Conservation (phyloP, 2,797 vertebrate species). For the Brotogeris chrysoptera region DNA sequence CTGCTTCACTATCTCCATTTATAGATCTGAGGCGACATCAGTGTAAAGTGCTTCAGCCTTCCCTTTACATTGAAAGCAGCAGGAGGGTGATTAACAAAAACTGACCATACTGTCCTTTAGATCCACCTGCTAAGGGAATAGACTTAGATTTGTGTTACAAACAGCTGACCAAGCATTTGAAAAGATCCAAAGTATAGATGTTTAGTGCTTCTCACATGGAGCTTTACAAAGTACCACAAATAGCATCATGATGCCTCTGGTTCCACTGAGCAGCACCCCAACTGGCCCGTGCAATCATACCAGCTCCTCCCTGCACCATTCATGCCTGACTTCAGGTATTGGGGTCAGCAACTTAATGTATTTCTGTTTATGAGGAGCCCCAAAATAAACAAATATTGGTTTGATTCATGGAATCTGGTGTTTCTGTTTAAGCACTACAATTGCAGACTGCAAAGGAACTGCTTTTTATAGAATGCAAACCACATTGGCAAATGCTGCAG, state of each 20-base stretch:
- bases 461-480: fast-evolving
- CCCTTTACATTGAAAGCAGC: neutral
- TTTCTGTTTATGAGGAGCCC: neutral
- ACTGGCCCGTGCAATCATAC: fast-evolving
- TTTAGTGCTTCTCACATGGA: neutral
- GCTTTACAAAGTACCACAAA: neutral
- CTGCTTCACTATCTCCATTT: neutral
- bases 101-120: neutral
- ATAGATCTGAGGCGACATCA: neutral
- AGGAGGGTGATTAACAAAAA: neutral
- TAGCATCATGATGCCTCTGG: fast-evolving
- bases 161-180: fast-evolving
- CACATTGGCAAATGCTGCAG: fast-evolving
- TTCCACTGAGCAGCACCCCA: fast-evolving
- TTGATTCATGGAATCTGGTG: fast-evolving
- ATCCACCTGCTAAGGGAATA: neutral
- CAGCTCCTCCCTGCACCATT: neutral
- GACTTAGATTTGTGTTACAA: neutral
- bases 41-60: neutral
- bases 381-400: neutral
- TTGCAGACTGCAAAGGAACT: neutral
- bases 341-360: neutral
- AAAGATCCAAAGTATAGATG: fast-evolving
- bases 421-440: neutral
- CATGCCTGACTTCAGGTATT: too few species aligned